Percentiles rank a stretch among this genome's conserved stretches.
phyloP scores from a whole-genome alignment of 2,888 invertebrate species.

The Artemia sinica region DNA sequence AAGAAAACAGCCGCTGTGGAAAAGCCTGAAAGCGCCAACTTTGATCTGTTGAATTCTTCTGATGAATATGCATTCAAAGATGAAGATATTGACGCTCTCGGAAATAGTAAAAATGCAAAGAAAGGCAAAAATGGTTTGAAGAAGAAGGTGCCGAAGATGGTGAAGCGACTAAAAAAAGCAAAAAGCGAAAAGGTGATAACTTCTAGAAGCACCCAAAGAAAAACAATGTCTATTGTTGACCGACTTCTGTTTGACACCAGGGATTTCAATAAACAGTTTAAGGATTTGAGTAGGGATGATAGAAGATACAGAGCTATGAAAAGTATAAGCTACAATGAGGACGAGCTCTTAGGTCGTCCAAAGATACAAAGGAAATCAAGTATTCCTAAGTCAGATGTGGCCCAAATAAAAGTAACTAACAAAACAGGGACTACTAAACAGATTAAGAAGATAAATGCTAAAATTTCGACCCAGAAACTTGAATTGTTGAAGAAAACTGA shows the following conservation, averaged over 20 bases:
- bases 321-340: background rate
- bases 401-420: background rate
- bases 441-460: slow-evolving; percentile 21
- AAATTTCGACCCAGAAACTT: slow-evolving; percentile 31
- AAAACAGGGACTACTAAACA: background rate
- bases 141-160: no score
- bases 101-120: background rate
- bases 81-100: background rate
- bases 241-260: slow-evolving; percentile 18
- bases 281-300: slow-evolving; percentile 12
- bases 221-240: slow-evolving; percentile 7
- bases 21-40: background rate
- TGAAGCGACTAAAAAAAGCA: no score
- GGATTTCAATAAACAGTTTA: slow-evolving; percentile 19
- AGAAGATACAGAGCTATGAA: slow-evolving; percentile 15
- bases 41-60: background rate
- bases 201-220: background rate
- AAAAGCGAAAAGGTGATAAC: no score
- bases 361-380: background rate
- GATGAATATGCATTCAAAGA: slow-evolving; percentile 3
- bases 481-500: slow-evolving; percentile 23
- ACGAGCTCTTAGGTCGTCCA: background rate
- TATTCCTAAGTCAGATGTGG: background rate
- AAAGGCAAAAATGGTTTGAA: background rate
- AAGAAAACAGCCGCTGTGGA: no score